Percentiles rank a stretch among this genome's conserved stretches.
Evolutionary conservation across 2,797 vertebrate species (phyloP).

Genomic region (Allobates femoralis): DNA sequence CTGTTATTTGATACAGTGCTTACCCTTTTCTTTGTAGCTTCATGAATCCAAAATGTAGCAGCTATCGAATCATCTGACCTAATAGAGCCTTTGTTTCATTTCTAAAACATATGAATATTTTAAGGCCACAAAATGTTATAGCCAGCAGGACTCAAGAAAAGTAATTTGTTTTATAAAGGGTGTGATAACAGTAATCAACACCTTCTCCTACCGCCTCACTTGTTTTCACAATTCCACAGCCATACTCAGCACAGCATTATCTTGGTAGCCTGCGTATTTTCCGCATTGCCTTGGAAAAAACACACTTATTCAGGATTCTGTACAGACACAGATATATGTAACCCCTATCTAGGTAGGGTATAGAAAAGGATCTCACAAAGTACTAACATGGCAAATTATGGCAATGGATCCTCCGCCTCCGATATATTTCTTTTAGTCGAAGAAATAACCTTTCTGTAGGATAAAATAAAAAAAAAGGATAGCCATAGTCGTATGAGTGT

Average conservation of each 20-base stretch:
- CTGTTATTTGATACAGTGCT: conserved; percentile 15
- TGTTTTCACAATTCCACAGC: conserved; percentile 49
- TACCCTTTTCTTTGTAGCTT: conserved; percentile 41
- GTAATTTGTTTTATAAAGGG: conserved; percentile 62
- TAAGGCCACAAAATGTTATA: conserved; percentile 58
- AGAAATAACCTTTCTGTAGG: conserved; percentile 7
- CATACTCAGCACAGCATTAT: conserved; percentile 37
- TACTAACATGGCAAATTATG: background rate
- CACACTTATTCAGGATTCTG: background rate
- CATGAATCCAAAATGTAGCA: conserved; percentile 24
- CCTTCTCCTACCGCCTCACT: conserved; percentile 42
- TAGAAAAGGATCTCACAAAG: background rate
- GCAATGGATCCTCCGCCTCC: background rate
- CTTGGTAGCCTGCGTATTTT: conserved; percentile 11
- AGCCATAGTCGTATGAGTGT: conserved; percentile 37
- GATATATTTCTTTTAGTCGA: background rate
- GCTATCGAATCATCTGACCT: conserved; percentile 55
- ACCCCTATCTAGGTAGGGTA: background rate
- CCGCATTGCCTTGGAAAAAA: conserved; percentile 16
- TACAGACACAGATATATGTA: background rate
- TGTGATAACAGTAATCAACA: conserved; percentile 64
- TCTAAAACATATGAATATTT: conserved; percentile 61
- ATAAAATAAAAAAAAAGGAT: conserved; percentile 38
- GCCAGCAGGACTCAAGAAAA: conserved; percentile 58
- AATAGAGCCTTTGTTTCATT: conserved; percentile 49